These are phyloP conservation scores for Cirrhinus molitorella DNA, from an alignment of 2,797 vertebrate species.

Conservation along the genomic window DNA sequence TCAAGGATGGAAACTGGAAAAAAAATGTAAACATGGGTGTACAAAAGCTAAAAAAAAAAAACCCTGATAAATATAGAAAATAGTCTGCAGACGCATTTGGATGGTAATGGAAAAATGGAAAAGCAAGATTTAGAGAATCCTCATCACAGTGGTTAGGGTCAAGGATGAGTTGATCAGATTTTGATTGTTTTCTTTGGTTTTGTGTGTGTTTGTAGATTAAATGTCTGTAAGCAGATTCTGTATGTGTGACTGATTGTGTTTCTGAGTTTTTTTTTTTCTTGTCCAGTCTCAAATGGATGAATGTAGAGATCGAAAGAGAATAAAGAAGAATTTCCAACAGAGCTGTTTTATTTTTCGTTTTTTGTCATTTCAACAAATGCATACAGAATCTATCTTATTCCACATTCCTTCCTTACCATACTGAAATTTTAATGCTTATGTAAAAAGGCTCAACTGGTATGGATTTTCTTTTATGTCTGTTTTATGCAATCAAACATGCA, in stretches of 20 bases:
- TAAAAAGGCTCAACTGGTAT: neutral
- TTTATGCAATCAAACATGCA: neutral
- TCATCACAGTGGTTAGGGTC: neutral
- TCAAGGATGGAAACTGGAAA: neutral
- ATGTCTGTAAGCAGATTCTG: slow-evolving; percentile 47
- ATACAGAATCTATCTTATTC: neutral
- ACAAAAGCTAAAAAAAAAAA: neutral
- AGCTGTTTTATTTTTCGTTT: neutral
- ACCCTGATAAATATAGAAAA: neutral
- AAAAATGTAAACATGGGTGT: neutral
- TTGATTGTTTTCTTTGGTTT: slow-evolving; percentile 19
- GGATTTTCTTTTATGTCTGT: neutral
- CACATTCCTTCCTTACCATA: neutral
- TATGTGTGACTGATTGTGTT: slow-evolving; percentile 66
- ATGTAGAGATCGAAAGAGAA: neutral
- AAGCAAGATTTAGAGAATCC: slow-evolving; percentile 15
- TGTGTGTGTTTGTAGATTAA: slow-evolving; percentile 21
- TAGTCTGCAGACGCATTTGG: neutral
- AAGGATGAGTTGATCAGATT: slow-evolving; percentile 6
- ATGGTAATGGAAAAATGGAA: neutral
- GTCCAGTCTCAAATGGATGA: neutral
- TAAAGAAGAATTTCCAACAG: slow-evolving; percentile 16
- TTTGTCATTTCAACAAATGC: neutral
- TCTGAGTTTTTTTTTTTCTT: slow-evolving; percentile 45
- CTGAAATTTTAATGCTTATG: neutral